Evolutionary conservation across 2,797 vertebrate genomes (phyloP).

Genomic region (Gallirallus australis): DNA sequence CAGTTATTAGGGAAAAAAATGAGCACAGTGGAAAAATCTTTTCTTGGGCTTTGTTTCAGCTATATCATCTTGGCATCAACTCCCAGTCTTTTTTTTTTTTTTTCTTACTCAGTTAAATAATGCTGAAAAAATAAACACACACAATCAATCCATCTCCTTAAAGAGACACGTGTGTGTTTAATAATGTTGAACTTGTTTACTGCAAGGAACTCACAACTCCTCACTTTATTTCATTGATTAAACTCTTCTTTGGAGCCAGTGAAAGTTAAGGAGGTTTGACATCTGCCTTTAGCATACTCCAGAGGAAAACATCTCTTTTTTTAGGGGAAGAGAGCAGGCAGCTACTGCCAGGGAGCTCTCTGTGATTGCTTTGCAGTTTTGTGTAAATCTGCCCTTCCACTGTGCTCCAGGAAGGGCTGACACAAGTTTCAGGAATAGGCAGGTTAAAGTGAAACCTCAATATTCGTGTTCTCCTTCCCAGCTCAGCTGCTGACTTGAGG

Average conservation of each 20-base stretch:
- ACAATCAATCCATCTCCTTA: conserved; percentile 76
- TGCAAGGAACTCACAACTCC: conserved; percentile 49
- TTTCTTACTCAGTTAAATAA: conserved; percentile 84
- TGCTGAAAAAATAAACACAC: conserved; percentile 90
- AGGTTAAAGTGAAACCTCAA: neutral
- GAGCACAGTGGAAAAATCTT: conserved; percentile 81
- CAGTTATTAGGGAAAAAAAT: conserved; percentile 82
- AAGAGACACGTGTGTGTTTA: conserved; percentile 84
- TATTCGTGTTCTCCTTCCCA: neutral
- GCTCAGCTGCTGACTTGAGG: neutral
- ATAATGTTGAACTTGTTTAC: conserved; percentile 88
- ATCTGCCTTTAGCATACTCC: neutral
- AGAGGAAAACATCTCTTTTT: neutral
- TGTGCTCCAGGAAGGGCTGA: neutral
- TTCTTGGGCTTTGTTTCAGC: conserved; percentile 81
- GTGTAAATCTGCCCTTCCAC: neutral
- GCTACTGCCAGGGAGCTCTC: neutral
- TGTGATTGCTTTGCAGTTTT: neutral
- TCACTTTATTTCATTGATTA: conserved; percentile 15
- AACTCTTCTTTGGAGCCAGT: conserved; percentile 3
- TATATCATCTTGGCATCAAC: conserved; percentile 88
- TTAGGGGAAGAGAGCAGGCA: neutral
- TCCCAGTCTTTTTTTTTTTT: conserved; percentile 54
- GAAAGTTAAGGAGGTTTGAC: conserved; percentile 16
- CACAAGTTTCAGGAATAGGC: neutral